Percentiles rank a stretch among this genome's conserved stretches.
Evolutionary conservation across 2,113 vertebrate species (phyloP).

Genomic region (Merops nubicus): DNA sequence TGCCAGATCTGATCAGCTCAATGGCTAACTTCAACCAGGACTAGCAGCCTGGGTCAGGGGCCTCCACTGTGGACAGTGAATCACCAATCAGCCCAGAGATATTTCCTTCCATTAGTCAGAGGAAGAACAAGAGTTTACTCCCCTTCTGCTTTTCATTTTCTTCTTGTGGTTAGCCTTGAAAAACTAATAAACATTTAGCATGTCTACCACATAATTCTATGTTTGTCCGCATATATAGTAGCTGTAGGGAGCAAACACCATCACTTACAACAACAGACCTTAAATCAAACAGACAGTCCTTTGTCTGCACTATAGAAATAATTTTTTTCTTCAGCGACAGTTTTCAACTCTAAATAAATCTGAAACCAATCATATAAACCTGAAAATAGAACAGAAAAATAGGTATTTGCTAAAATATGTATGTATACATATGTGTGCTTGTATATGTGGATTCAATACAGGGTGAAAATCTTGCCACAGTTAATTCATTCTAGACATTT

Average conservation of each 20-base stretch:
- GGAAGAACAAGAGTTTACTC: background rate
- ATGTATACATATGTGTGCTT: background rate
- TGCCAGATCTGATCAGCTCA: background rate
- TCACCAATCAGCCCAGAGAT: background rate
- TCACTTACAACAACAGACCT: background rate
- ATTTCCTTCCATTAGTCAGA: constrained; percentile 9
- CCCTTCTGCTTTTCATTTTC: constrained; percentile 35
- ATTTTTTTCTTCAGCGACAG: background rate
- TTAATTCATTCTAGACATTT: background rate
- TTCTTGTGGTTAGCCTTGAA: constrained; percentile 29
- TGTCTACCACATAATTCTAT: background rate
- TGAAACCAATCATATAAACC: background rate
- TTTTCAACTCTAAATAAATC: background rate
- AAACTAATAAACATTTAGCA: constrained; percentile 18
- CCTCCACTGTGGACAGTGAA: background rate
- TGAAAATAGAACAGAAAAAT: background rate
- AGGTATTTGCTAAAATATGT: background rate
- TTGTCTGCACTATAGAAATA: background rate
- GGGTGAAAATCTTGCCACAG: background rate
- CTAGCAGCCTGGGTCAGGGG: background rate
- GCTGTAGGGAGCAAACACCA: background rate
- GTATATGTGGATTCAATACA: background rate
- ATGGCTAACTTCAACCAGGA: background rate
- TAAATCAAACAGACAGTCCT: background rate
- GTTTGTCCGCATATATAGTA: background rate